Evolutionary conservation across 2,888 invertebrate genomes (phyloP).

Genomic region (Amphipyra tragopoginis): DNA sequence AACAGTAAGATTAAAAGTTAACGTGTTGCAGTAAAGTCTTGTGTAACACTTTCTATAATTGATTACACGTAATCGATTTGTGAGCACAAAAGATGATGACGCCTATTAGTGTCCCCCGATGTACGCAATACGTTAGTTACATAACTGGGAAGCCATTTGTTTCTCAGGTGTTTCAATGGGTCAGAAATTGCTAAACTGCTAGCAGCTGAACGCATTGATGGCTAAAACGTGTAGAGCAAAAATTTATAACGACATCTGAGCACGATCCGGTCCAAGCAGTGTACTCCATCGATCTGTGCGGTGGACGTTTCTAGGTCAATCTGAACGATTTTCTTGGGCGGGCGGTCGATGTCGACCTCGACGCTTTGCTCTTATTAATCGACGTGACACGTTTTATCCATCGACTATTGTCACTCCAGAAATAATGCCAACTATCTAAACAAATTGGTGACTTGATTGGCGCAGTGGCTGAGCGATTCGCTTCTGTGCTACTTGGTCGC

Average conservation of each 20-base stretch:
- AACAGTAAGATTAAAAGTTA: constrained; percentile 28
- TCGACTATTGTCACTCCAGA: constrained; percentile 56
- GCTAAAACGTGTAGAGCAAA: constrained; percentile 54
- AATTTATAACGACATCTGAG: constrained; percentile 61
- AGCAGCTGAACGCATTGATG: constrained; percentile 59
- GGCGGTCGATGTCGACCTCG: constrained; percentile 47
- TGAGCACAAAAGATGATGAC: constrained; percentile 60
- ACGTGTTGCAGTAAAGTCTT: constrained; percentile 44
- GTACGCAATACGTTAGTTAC: constrained; percentile 61
- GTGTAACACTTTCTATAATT: constrained; percentile 61
- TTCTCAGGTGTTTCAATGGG: constrained; percentile 52
- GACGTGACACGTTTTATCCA: constrained; percentile 51
- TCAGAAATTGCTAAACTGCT: constrained; percentile 59
- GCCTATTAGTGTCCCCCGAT: constrained; percentile 58
- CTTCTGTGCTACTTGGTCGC: too few relatives aligned
- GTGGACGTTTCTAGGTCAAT: constrained; percentile 79
- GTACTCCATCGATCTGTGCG: constrained; percentile 71
- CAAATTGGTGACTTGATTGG: constrained; percentile 44
- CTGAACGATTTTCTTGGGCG: constrained; percentile 67
- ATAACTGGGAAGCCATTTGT: constrained; percentile 59
- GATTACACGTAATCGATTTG: constrained; percentile 64
- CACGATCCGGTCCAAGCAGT: constrained; percentile 61
- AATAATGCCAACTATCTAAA: constrained; percentile 63
- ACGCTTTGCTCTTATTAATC: constrained; percentile 43
- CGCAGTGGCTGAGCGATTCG: too few relatives aligned